Percentiles rank a stretch among this genome's conserved stretches.
These are phyloP conservation scores for Oreochromis tanganicae DNA, from an alignment of 2,113 vertebrate species.

Conservation along the genomic window DNA sequence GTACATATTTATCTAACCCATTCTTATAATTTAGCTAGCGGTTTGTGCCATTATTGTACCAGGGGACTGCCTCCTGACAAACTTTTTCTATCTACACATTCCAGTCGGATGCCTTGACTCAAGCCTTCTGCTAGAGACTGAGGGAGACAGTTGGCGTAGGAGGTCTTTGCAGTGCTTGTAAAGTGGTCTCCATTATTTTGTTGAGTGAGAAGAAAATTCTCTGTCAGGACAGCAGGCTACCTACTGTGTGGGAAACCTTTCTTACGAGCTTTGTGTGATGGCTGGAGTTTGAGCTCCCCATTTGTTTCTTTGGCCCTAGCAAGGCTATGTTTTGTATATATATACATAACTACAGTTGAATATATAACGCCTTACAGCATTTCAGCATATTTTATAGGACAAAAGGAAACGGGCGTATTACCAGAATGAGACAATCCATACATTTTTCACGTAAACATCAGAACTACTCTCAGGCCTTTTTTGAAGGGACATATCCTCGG, in stretches of 20 bases:
- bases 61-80: slow-evolving; percentile 62
- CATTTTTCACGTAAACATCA: slow-evolving; percentile 24
- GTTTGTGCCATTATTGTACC: slow-evolving; percentile 36
- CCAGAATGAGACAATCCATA: slow-evolving; percentile 72
- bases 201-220: neutral
- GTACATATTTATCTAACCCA: slow-evolving; percentile 48
- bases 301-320: slow-evolving; percentile 10
- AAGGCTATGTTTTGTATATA: slow-evolving; percentile 48
- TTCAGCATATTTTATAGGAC: slow-evolving; percentile 52
- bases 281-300: slow-evolving; percentile 1
- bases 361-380: slow-evolving; percentile 57
- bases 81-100: slow-evolving; percentile 72
- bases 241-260: slow-evolving; percentile 17
- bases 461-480: slow-evolving; percentile 69
- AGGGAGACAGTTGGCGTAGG: slow-evolving; percentile 8
- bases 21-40: slow-evolving; percentile 15
- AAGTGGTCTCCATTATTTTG: neutral
- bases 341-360: neutral
- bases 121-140: slow-evolving; percentile 29
- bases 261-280: slow-evolving; percentile 5
- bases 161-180: slow-evolving; percentile 6
- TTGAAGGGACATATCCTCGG: slow-evolving; percentile 49
- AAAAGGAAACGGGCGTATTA: slow-evolving; percentile 47
- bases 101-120: slow-evolving; percentile 71
- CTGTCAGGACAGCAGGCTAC: neutral